Evolutionary conservation across 2,888 invertebrate genomes (phyloP), one percentile per base, ranked within the genome.

Genomic region (Cataglyphis cursor): DNA sequence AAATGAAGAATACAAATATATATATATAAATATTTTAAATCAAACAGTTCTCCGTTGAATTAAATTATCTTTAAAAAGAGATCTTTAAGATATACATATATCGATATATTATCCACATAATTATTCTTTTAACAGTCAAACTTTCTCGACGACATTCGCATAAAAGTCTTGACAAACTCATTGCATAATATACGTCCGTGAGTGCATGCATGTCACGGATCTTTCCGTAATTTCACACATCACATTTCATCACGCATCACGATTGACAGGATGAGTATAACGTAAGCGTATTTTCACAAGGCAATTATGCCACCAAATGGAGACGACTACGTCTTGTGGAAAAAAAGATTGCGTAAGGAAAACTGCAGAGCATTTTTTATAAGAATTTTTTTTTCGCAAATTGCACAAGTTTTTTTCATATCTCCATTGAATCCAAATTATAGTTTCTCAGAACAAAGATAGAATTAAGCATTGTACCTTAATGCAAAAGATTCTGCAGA

Each of bases 51-150:
- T 21, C 28, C 51, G 51, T 24, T 64, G 24, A 64, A 76, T 65
- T 76, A 41, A 65, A 65, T 28, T 24, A 35, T 12, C 51, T 76
- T 65, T 18, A 38, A 65, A 54, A 65, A 38, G 24, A 54, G 38
- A 38, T 24, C 35, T 15, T 38, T 51, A 51, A n/a, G n/a, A 80
- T 28, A 28, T 41, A 28, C 28, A 28, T 28, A 61, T 72, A 59
- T 35, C 24, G 65, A 66, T 70, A 70, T 48, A 73, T 81, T 73
- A 83, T 72, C 38, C 75, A 62, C 35, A 51, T 0, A 44, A 15
- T 75, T 78, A 81, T 70, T 82, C 61, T 86, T 78, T 74, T 70
- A 57, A 81, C 78, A 78, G 57, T 65, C 31, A 65, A 81, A 78
- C 44, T 57, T 65, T 62, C 12, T n/a, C 64, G 35, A 81, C 24